A percentile compares a stretch with the other conserved stretches of the same genome.
phyloP scores from a whole-genome alignment of 2,888 invertebrate species.

The Lumbricus terrestris region DNA sequence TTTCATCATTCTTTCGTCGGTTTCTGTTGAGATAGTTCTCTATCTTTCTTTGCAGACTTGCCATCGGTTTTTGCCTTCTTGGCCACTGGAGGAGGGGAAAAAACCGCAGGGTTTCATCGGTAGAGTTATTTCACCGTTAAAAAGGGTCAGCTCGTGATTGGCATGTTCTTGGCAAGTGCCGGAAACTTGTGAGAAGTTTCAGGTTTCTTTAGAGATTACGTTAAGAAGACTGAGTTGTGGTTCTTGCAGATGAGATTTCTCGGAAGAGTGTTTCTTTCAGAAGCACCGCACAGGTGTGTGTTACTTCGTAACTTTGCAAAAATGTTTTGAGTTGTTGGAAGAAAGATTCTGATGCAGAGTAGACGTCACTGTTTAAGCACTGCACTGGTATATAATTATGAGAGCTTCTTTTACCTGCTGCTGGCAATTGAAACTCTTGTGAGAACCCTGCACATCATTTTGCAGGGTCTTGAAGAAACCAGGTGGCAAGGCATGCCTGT shows the following conservation, averaged over 20 bases:
- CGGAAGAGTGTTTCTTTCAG: background rate
- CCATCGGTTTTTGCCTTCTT: background rate
- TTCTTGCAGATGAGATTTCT: background rate
- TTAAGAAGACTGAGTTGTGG: background rate
- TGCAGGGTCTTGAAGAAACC: background rate
- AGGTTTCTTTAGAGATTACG: background rate
- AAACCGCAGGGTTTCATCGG: background rate
- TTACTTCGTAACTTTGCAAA: constrained; percentile 3
- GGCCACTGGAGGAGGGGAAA: background rate
- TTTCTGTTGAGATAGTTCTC: background rate
- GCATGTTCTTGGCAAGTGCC: background rate
- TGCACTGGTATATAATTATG: background rate
- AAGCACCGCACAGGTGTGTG: too few relatives aligned
- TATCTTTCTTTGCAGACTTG: background rate
- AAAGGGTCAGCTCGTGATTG: background rate
- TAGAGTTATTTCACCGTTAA: background rate
- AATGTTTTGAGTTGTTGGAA: background rate
- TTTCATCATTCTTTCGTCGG: constrained; percentile 5
- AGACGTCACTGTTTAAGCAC: too few relatives aligned
- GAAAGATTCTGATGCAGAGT: background rate
- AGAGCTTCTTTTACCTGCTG: background rate
- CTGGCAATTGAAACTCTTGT: background rate
- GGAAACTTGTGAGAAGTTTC: background rate
- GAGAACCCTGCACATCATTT: background rate
- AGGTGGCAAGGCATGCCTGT: background rate